phyloP scores from a whole-genome alignment of 2,888 invertebrate genomes.

The Acronicta aceris region DNA sequence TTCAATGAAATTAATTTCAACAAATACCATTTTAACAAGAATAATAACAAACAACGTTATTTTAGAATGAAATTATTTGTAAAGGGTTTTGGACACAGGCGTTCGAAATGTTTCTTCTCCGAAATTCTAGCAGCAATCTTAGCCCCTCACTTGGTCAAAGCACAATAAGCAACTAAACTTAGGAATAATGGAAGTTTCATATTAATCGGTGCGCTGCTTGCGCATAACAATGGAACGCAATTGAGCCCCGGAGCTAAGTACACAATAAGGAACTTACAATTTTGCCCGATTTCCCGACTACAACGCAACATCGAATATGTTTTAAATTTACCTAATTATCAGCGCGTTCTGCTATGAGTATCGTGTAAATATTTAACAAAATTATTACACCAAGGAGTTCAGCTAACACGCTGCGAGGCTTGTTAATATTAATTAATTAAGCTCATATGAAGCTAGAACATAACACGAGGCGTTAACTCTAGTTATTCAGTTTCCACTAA shows the following conservation, averaged over 20 bases:
- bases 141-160: slow-evolving; percentile 34
- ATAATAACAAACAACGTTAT: slow-evolving; percentile 14
- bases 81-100: slow-evolving; percentile 29
- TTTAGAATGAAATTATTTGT: slow-evolving; percentile 29
- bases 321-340: slow-evolving; percentile 57
- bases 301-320: slow-evolving; percentile 41
- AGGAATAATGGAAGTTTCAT: slow-evolving; percentile 42
- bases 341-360: slow-evolving; percentile 59
- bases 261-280: slow-evolving; percentile 34
- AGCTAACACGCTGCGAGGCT: slow-evolving; percentile 72
- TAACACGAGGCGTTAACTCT: slow-evolving; percentile 67
- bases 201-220: slow-evolving; percentile 46
- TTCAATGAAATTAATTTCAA: slow-evolving; percentile 18
- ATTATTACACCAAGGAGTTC: slow-evolving; percentile 73
- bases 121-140: slow-evolving; percentile 18
- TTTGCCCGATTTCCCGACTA: slow-evolving; percentile 39
- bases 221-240: slow-evolving; percentile 45
- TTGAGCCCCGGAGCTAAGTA: slow-evolving; percentile 18
- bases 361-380: slow-evolving; percentile 74
- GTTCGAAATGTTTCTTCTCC: slow-evolving; percentile 25
- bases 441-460: slow-evolving; percentile 65
- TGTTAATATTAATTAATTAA: slow-evolving; percentile 83
- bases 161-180: slow-evolving; percentile 48
- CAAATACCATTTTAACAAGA: slow-evolving; percentile 25
- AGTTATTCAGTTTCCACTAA: slow-evolving; percentile 59